phyloP scores from a whole-genome alignment of 2,888 invertebrate species.

The Dorcus hopei region DNA sequence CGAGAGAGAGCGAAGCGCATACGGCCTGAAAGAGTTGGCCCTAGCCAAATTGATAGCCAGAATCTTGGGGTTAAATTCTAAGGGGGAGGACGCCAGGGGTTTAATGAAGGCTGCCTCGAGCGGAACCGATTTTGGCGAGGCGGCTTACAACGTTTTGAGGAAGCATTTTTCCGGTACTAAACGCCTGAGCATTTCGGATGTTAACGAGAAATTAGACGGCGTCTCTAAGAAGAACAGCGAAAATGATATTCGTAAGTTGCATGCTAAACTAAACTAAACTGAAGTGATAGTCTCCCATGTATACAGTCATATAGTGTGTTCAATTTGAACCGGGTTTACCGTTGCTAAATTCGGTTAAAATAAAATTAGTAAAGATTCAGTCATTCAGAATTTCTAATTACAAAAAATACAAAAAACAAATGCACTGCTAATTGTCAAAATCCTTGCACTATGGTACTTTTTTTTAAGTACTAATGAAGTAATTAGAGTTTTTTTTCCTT shows the following conservation, averaged over 20 bases:
- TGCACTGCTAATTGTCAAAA: too few species aligned
- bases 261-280: not conserved
- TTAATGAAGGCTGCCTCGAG: slow-evolving; percentile 5
- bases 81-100: not conserved
- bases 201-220: slow-evolving; percentile 73
- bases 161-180: slow-evolving; percentile 52
- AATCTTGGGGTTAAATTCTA: slow-evolving; percentile 64
- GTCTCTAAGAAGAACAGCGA: slow-evolving; percentile 67
- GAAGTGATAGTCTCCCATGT: not conserved
- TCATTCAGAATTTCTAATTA: too few species aligned
- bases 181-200: slow-evolving; percentile 61
- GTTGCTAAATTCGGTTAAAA: too few species aligned
- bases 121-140: slow-evolving; percentile 74
- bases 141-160: slow-evolving; percentile 68
- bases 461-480: too few species aligned
- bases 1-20: slow-evolving; percentile 77
- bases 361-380: too few species aligned
- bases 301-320: too few species aligned
- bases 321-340: too few species aligned
- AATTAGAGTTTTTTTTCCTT: too few species aligned
- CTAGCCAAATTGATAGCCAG: slow-evolving; percentile 72
- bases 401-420: too few species aligned
- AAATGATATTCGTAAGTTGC: slow-evolving; percentile 55
- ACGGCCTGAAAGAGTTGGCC: slow-evolving; percentile 77
- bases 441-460: too few species aligned